Evolutionary conservation across 2,888 invertebrate species (phyloP).

Genomic region (Ferdinandea cuprea): DNA sequence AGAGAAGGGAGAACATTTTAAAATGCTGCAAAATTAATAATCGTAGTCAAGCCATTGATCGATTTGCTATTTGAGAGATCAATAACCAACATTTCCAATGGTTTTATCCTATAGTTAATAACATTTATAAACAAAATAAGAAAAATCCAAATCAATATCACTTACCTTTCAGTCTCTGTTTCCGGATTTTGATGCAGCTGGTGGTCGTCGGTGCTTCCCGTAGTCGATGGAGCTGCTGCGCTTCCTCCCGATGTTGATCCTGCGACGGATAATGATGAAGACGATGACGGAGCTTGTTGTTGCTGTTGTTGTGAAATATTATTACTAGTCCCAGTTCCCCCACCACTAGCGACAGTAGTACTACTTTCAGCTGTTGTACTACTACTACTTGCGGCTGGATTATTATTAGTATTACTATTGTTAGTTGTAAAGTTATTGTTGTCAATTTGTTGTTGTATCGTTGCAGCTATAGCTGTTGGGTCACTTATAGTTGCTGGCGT

Average conservation of each 20-base stretch:
- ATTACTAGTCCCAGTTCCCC: slow-evolving; percentile 40
- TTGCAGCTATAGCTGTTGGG: slow-evolving; percentile 77
- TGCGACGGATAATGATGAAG: slow-evolving; percentile 56
- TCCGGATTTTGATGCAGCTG: slow-evolving; percentile 80
- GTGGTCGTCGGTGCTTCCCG: slow-evolving; percentile 62
- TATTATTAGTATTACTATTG: slow-evolving; percentile 76
- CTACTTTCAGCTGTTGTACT: slow-evolving; percentile 47
- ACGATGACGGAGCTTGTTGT: slow-evolving; percentile 27
- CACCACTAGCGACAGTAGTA: slow-evolving; percentile 9
- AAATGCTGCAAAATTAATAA: too few relatives aligned
- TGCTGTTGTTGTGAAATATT: slow-evolving; percentile 40
- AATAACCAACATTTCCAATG: not conserved
- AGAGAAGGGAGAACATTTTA: too few relatives aligned
- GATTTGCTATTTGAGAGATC: too few relatives aligned
- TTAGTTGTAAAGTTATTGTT: slow-evolving; percentile 78
- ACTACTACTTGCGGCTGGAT: slow-evolving; percentile 75
- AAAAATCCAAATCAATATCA: slow-evolving; percentile 28
- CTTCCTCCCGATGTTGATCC: slow-evolving; percentile 58
- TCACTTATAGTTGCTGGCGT: slow-evolving; percentile 81
- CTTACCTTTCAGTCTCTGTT: slow-evolving; percentile 83
- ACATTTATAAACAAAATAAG: not conserved
- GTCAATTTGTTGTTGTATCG: slow-evolving; percentile 74
- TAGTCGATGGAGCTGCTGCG: slow-evolving; percentile 60
- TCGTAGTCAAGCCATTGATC: too few relatives aligned
- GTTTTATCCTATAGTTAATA: too few relatives aligned